Percentiles rank a stretch among this genome's conserved stretches.
phyloP scores from a whole-genome alignment of 2,113 vertebrate genomes.

The Poicephalus meyeri region DNA sequence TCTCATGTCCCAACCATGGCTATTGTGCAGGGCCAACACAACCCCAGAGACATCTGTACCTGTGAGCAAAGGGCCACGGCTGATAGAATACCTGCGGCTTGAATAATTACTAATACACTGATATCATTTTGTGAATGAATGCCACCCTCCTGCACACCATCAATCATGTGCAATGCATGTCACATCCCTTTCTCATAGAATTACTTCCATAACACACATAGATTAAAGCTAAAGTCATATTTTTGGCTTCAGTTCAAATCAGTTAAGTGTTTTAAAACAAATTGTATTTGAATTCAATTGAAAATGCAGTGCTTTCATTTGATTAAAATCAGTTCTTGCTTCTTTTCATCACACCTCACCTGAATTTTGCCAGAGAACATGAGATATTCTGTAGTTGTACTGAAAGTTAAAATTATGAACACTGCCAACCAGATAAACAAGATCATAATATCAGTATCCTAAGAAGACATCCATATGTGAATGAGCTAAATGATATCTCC shows the following conservation, averaged over 20 bases:
- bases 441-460: neutral
- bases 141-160: neutral
- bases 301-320: conserved; percentile 9
- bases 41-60: neutral
- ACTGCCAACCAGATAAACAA: neutral
- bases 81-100: neutral
- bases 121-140: neutral
- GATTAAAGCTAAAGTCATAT: conserved; percentile 14
- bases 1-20: neutral
- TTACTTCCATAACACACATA: neutral
- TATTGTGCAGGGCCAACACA: neutral
- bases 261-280: conserved; percentile 33
- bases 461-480: neutral
- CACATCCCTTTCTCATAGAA: neutral
- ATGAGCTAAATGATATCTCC: neutral
- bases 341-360: neutral
- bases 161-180: neutral
- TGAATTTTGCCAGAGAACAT: neutral
- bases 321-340: neutral
- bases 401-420: neutral
- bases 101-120: neutral
- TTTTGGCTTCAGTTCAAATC: conserved; percentile 24
- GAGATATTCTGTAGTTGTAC: neutral
- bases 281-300: conserved; percentile 29
- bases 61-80: neutral